Evolutionary conservation across 1,140 invertebrate genomes (phyloP).

Genomic region (Aphelinus atriplicis): DNA sequence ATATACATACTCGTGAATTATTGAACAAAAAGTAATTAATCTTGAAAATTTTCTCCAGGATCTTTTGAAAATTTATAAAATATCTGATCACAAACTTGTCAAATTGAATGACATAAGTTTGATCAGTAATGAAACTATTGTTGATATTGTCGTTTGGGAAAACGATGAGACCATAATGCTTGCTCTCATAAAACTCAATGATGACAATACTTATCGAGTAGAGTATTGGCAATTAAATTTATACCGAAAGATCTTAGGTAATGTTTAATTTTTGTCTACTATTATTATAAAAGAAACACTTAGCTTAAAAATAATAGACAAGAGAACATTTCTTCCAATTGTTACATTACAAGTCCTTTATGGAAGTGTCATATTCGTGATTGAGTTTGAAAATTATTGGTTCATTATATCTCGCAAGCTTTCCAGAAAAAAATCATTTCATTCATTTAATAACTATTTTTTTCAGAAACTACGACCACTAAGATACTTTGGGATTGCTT

Average conservation of each 20-base stretch:
- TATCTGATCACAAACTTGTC: neutral
- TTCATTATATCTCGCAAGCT: too few species aligned
- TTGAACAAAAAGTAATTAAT: neutral
- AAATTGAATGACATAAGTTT: conserved; percentile 6
- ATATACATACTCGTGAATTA: neutral
- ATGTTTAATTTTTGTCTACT: too few species aligned
- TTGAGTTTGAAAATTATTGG: too few species aligned
- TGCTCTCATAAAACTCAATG: conserved; percentile 1
- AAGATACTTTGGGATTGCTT: neutral
- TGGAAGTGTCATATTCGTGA: too few species aligned
- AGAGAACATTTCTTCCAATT: too few species aligned
- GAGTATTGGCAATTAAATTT: conserved; percentile 21
- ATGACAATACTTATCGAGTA: neutral
- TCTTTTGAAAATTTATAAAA: neutral
- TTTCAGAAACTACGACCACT: neutral
- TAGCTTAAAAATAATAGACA: too few species aligned
- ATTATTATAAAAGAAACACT: too few species aligned
- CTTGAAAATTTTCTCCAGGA: neutral
- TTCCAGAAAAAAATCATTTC: too few species aligned
- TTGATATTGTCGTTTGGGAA: conserved; percentile 3
- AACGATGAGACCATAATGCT: conserved; percentile 3
- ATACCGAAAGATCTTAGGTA: too few species aligned
- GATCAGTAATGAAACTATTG: neutral
- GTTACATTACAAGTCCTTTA: too few species aligned
- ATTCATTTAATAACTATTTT: neutral